Conservation (phyloP, 2,888 invertebrate species). For the Xylophagus ater region DNA sequence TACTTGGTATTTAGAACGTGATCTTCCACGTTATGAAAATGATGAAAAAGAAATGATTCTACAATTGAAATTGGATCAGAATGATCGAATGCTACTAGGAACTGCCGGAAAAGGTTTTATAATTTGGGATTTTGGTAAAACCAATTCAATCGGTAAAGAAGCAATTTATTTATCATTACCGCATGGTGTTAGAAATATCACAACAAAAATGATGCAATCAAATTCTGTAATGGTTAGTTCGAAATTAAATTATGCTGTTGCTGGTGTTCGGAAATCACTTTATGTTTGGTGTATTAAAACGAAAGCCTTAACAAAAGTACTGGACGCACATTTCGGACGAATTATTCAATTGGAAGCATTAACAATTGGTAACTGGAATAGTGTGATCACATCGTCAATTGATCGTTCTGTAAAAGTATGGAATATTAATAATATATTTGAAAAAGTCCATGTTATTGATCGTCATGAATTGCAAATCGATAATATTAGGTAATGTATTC, state of each 20-base stretch:
- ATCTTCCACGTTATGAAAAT: constrained; percentile 53
- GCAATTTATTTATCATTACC: constrained; percentile 62
- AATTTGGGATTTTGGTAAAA: constrained; percentile 62
- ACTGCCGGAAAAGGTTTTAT: constrained; percentile 76
- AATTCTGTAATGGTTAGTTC: constrained; percentile 89
- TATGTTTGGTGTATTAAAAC: constrained; percentile 87
- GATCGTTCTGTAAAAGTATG: constrained; percentile 97
- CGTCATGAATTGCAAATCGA: constrained; percentile 92
- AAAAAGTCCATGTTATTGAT: constrained; percentile 92
- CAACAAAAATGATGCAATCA: constrained; percentile 79
- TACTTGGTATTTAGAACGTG: constrained; percentile 50
- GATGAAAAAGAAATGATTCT: constrained; percentile 65
- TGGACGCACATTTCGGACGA: constrained; percentile 94
- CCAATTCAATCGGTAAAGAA: constrained; percentile 38
- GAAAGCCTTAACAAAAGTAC: constrained; percentile 71
- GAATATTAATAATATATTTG: constrained; percentile 98
- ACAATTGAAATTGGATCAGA: constrained; percentile 71
- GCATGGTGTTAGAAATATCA: constrained; percentile 85
- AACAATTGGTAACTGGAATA: constrained; percentile 82
- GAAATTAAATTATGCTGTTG: constrained; percentile 82
- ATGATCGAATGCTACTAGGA: constrained; percentile 70
- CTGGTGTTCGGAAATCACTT: constrained; percentile 87
- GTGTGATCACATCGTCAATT: constrained; percentile 92
- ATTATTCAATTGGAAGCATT: constrained; percentile 86
- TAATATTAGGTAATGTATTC: constrained; percentile 56